Evolutionary conservation across 92 coral and sea anemone genomes (phyloP), one percentile per base, ranked within the genome.

Genomic region (Actinernus sp.): DNA sequence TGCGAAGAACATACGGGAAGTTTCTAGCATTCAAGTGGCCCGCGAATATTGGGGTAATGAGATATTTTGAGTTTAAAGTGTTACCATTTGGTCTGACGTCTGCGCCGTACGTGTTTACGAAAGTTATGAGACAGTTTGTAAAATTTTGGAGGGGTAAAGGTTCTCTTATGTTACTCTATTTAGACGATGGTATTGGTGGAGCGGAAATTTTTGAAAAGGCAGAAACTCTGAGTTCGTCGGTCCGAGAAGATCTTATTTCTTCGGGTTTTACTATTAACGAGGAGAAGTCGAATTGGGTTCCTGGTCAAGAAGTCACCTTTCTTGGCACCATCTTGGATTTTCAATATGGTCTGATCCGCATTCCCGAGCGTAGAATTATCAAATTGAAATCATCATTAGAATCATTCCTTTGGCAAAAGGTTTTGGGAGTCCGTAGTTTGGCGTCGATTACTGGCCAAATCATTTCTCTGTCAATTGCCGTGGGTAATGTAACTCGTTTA

Each of bases 371-470:
- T 2, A 41, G 85, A 28, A 50, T 67, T 32, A 26, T 34, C 13
- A 76, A 82, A 41, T 65, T 66, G n/a, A 82, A 73, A 56, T 34
- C 75, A n/a, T 45, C 61, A 36, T 37, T 82, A n/a, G 68, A 31
- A 51, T 58, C 49, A 19, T 31, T 49, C 36, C 52, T 73, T 24
- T 17, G 14, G 38, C 13, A 41, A 16, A 31, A 47, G 26, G 19
- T 14, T 33, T 25, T 68, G 8, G 9, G 21, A 49, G 64, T 49
- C 36, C 65, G 71, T 36, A 56, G 51, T 10, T 68, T 69, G 26
- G 86, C 86, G 60, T 69, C 73, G 23, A 46, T 61, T 38, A 68
- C 73, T 14, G 82, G 82, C 30, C 74, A 73, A 65, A 81, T 73
- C 26, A 55, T 81, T 51, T 81, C 75, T 33, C 54, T 72, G 82